These are phyloP conservation scores for Lepas anatifera DNA, from an alignment of 2,888 invertebrate genomes.

Conservation along the genomic window DNA sequence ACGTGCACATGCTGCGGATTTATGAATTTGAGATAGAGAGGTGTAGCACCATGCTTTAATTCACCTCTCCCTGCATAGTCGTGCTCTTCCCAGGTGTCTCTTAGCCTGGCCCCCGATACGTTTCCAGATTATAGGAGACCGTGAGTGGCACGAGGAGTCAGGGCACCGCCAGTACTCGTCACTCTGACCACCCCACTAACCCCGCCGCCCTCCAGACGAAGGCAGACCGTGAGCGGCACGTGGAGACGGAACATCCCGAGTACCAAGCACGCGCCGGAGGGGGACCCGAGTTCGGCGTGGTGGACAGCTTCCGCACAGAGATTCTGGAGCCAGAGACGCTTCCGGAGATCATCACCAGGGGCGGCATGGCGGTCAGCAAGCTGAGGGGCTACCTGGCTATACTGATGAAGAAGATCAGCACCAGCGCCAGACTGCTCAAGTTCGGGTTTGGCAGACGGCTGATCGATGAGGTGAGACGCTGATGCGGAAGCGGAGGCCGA, in stretches of 20 bases:
- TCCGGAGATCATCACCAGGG: conserved; percentile 1
- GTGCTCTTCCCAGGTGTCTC: too few species aligned
- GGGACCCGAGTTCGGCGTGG: conserved; percentile 40
- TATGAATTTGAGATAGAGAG: too few species aligned
- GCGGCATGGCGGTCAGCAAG: conserved; percentile 50
- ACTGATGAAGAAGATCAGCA: conserved; percentile 66
- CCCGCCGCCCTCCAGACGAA: conserved; percentile 22
- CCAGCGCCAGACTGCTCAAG: conserved; percentile 59
- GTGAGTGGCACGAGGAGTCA: too few species aligned
- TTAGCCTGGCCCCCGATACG: too few species aligned
- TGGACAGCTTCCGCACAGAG: conserved; percentile 57
- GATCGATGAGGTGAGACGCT: conserved; percentile 50
- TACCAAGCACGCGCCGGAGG: conserved; percentile 22
- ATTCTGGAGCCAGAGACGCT: conserved; percentile 5
- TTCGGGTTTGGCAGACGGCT: conserved; percentile 60
- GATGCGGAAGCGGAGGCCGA: too few species aligned
- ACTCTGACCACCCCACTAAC: too few species aligned
- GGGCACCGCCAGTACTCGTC: too few species aligned
- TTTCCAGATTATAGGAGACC: too few species aligned
- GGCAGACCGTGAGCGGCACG: conserved; percentile 21
- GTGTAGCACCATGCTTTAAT: too few species aligned
- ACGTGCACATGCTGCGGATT: too few species aligned
- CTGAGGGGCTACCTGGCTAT: conserved; percentile 69
- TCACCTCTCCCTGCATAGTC: too few species aligned
- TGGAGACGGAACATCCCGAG: conserved; percentile 19